Base-by-base conservation (phyloP, 1,140 invertebrate genomes). In the Drosophila pruinosa region DNA sequence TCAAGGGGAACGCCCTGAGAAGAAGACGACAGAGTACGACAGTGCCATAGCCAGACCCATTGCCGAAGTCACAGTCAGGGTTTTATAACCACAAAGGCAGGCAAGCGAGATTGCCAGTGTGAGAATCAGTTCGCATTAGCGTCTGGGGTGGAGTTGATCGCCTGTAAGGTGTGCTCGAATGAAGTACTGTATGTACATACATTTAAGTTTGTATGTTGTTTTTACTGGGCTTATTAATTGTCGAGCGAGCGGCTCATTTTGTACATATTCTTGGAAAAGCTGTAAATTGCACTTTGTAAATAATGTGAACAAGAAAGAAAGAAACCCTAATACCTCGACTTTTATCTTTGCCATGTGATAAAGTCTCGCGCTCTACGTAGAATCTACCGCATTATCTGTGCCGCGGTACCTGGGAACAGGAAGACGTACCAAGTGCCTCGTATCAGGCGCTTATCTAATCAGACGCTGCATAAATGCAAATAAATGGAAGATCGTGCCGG, bases 201-300 rank as follows among this genome's bases (percentile, higher is more conserved):
- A 41, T 21, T 57, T 50, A n/a, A 12, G 50, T 45, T 15, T 41
- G 65, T 67, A 53, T 57, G 39, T 43, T 31, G 26, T 26, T 68
- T 77, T 78, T 81, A 85, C 57, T 58, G 73, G 59, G 45, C 67
- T 73, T 79, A 83, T 76, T 75, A 85, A 83, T 65, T 31, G 61
- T 14, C 63, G 41, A 4, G 43, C n/a, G 45, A 58, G 78, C 81
- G 82, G 78, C 63, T 75, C 58, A 72, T 65, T 65, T 65, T 74
- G 71, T 88, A 81, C 50, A 79, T 68, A 28, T 86, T 85, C 81
- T 74, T 65, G 81, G 81, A 85, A 85, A 86, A 75, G 81, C 75
- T 85, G 65, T 85, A 85, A 85, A 85, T 85, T 85, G 81, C 81
- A 85, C 73, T 85, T 70, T 74, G 81, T 86, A 67, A 85, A 85